phyloP scores from a whole-genome alignment of 2,888 invertebrate genomes.

The Caenorhabditis imperialis region DNA sequence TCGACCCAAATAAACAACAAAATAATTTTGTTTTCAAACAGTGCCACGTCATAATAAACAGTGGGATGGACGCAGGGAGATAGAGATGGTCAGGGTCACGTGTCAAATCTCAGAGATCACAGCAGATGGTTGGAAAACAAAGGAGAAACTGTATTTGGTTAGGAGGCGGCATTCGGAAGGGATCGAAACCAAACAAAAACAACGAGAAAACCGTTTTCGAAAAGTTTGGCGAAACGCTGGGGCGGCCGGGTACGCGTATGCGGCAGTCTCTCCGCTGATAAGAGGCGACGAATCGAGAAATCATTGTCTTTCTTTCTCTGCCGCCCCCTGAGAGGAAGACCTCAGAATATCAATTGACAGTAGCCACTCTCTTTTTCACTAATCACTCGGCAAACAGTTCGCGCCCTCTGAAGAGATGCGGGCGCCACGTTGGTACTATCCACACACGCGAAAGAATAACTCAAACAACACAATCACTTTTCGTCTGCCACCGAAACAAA shows the following conservation, averaged over 20 bases:
- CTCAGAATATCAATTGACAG: slow-evolving; percentile 14
- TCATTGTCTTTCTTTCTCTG: too few species aligned
- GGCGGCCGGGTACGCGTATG: slow-evolving; percentile 4
- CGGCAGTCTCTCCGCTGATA: too few species aligned
- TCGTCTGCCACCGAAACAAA: too few species aligned
- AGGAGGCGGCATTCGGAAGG: background rate
- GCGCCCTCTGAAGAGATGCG: slow-evolving; percentile 3
- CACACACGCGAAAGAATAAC: background rate
- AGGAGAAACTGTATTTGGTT: slow-evolving; percentile 4
- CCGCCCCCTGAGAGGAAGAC: slow-evolving; percentile 3
- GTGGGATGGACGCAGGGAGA: background rate
- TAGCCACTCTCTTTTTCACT: slow-evolving; percentile 20
- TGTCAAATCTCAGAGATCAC: slow-evolving; percentile 14
- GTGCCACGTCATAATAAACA: slow-evolving; percentile 12
- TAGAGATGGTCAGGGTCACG: slow-evolving; percentile 9
- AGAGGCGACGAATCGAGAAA: too few species aligned
- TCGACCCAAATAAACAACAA: too few species aligned
- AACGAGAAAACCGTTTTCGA: background rate
- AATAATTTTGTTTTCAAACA: too few species aligned
- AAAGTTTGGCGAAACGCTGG: background rate
- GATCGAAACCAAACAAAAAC: slow-evolving; percentile 8
- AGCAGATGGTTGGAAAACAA: too few species aligned
- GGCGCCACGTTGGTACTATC: slow-evolving; percentile 32
- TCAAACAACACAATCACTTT: slow-evolving; percentile 3
- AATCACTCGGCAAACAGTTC: slow-evolving; percentile 39